A percentile compares a stretch with the other conserved stretches of the same genome.
These are phyloP conservation scores for Anguilla anguilla DNA, from an alignment of 2,797 vertebrate species.

Conservation along the genomic window DNA sequence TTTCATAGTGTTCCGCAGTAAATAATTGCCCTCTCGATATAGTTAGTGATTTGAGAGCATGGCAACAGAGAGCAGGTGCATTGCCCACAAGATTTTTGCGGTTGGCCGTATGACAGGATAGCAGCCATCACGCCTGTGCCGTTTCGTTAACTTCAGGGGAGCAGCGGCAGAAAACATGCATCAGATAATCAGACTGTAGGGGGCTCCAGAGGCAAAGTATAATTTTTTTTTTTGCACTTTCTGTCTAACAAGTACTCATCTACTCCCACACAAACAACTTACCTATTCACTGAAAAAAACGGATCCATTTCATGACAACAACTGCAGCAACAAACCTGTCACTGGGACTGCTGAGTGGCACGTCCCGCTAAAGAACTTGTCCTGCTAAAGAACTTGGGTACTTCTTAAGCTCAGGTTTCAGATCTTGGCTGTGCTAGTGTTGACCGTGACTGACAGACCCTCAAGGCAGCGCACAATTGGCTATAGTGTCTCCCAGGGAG, in stretches of 20 bases:
- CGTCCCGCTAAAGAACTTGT: neutral
- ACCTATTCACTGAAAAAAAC: neutral
- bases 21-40: neutral
- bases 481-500: neutral
- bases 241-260: neutral
- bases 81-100: neutral
- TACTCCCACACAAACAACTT: neutral
- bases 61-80: conserved; percentile 15
- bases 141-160: neutral
- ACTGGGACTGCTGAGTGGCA: neutral
- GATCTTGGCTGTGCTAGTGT: neutral
- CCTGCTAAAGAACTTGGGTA: neutral
- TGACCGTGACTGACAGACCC: neutral
- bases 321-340: neutral
- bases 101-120: neutral
- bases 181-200: neutral
- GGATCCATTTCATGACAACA: neutral
- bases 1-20: conserved; percentile 10
- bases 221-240: neutral
- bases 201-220: neutral
- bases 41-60: neutral
- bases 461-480: neutral
- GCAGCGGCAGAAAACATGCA: neutral
- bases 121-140: neutral
- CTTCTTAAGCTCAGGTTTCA: neutral